Evolutionary conservation across 2,797 vertebrate species (phyloP), one percentile per base, ranked within the genome.

Genomic region (Anniella stebbinsi): DNA sequence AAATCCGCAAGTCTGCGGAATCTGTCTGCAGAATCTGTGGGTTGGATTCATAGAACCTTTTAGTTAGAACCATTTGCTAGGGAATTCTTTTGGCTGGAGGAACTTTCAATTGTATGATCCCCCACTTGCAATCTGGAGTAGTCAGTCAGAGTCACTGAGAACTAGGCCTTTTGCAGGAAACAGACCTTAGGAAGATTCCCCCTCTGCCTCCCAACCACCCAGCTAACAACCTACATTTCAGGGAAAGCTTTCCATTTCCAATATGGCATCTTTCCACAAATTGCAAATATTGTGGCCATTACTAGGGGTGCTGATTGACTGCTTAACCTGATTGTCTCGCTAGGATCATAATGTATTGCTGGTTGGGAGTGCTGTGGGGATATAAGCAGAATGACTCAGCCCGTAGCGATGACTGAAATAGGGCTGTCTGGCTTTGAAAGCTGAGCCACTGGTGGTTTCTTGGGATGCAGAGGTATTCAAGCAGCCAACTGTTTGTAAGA

Each of bases 401-500:
- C 81, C 30, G 73, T 84, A 88, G 87, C 0, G 0, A 87, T 88
- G 90, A 84, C 88, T 88, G 92, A 96, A 87, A 81, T 83, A 92
- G 63, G 38, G 78, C 84, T 91, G 88, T 77, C 93, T 93, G 90
- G 67, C 84, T 91, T 89, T 94, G 93, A 95, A 95, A 95, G 91
- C 83, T 72, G 92, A 93, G 88, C 92, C 28, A 87, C 77, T 90
- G 72, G 63, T 57, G 9, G 88, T 93, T 91, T 91, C 91, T 76
- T 92, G 90, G 86, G 91, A 94, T 75, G 82, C 77, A 92, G 4
- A 91, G 80, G 80, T 88, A 95, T 96, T 90, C 87, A 80, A 80
- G 83, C 11, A 92, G 93, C 93, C 95, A 96, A 93, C 93, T 96
- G 93, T 89, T 93, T 28, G 95, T 95, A 95, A 96, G 92, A 92